Percentiles rank a stretch among this genome's conserved stretches.
Evolutionary conservation across 2,888 invertebrate genomes (phyloP).

Genomic region (Adelphocoris suturalis): DNA sequence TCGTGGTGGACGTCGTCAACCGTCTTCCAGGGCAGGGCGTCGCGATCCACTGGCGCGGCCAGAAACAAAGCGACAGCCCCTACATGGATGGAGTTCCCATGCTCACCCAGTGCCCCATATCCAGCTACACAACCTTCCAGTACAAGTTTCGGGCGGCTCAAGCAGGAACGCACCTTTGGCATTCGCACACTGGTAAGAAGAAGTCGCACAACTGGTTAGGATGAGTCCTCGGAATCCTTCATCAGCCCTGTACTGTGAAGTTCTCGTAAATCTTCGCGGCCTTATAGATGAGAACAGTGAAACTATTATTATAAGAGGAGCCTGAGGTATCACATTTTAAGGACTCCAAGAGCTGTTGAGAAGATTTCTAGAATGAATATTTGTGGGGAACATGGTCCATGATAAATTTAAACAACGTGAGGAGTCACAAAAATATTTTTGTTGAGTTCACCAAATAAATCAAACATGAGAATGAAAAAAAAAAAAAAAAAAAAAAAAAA

Average conservation of each 20-base stretch:
- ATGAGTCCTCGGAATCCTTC: background rate
- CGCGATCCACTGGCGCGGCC: constrained; percentile 81
- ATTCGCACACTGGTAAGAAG: constrained; percentile 78
- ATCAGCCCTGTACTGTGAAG: too few relatives aligned
- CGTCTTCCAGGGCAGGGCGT: constrained; percentile 79
- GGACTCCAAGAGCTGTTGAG: too few relatives aligned
- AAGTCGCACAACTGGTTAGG: background rate
- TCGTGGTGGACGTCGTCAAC: constrained; percentile 80
- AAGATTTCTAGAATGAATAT: too few relatives aligned
- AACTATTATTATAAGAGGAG: too few relatives aligned
- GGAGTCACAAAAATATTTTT: too few relatives aligned
- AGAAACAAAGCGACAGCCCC: constrained; percentile 78
- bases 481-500: too few relatives aligned
- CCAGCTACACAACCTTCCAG: constrained; percentile 78
- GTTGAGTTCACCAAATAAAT: too few relatives aligned
- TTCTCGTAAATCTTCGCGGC: background rate
- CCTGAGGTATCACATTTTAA: too few relatives aligned
- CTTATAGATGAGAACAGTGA: too few relatives aligned
- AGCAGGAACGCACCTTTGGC: constrained; percentile 79
- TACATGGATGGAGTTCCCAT: constrained; percentile 80
- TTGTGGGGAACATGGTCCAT: too few relatives aligned
- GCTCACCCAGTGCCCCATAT: constrained; percentile 79
- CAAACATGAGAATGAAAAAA: too few relatives aligned
- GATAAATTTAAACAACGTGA: too few relatives aligned
- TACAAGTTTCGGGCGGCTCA: constrained; percentile 79